phyloP scores from a whole-genome alignment of 2,797 vertebrate genomes.

The Mergus octosetaceus region DNA sequence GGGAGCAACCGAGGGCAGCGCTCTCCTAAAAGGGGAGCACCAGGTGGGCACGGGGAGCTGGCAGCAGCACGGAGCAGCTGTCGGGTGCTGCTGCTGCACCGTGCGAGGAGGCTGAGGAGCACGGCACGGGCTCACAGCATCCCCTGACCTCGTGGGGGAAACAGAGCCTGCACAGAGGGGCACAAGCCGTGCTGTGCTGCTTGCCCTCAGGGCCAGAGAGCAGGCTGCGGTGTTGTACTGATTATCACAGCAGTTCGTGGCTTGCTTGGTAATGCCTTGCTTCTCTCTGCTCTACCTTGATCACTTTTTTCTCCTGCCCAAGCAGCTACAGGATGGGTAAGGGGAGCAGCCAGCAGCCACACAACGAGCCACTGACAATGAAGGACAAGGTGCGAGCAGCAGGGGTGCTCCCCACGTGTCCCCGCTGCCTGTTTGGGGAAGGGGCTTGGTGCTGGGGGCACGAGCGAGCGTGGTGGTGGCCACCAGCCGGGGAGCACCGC shows the following conservation, averaged over 20 bases:
- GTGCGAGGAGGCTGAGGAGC: fast-evolving
- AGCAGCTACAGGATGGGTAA: fast-evolving
- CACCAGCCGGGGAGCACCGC: background rate
- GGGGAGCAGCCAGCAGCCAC: background rate
- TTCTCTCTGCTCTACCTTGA: background rate
- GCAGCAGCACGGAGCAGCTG: background rate
- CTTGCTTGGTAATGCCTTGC: background rate
- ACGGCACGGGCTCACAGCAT: fast-evolving
- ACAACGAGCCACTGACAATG: background rate
- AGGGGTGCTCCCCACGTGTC: background rate
- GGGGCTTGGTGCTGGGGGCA: background rate
- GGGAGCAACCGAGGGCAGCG: background rate
- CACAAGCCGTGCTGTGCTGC: fast-evolving
- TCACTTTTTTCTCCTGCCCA: fast-evolving
- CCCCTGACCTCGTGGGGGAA: background rate
- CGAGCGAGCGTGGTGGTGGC: background rate
- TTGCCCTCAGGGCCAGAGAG: background rate
- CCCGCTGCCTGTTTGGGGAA: background rate
- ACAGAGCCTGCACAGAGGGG: background rate
- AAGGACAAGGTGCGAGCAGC: background rate
- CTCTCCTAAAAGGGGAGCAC: background rate
- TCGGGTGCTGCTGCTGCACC: background rate
- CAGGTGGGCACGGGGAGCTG: background rate
- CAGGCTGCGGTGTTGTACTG: background rate
- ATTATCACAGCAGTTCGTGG: fast-evolving